These are phyloP conservation scores for Python bivittatus DNA, from an alignment of 2,113 vertebrate genomes.

Conservation along the genomic window DNA sequence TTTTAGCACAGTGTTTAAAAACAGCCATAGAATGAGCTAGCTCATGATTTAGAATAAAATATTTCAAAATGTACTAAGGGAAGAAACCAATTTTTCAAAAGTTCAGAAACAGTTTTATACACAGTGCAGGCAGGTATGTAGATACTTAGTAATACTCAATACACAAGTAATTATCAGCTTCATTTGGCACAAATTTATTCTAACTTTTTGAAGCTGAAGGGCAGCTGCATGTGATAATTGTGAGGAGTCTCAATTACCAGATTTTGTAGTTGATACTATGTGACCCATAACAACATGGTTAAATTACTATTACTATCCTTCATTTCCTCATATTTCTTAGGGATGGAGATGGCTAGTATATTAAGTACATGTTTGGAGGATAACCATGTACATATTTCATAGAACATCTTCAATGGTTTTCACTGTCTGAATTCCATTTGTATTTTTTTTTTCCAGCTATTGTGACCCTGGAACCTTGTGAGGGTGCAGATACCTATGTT, in stretches of 20 bases:
- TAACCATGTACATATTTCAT: not conserved
- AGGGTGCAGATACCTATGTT: slow-evolving; percentile 92
- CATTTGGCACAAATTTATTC: no score
- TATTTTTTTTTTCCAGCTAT: slow-evolving; percentile 52
- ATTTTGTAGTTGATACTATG: not conserved
- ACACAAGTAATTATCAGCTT: no score
- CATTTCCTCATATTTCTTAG: not conserved
- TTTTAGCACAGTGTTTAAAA: not conserved
- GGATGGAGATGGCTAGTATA: not conserved
- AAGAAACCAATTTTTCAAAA: not conserved
- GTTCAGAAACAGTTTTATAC: not conserved
- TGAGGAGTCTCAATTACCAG: not conserved
- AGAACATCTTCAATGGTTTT: not conserved
- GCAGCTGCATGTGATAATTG: not conserved
- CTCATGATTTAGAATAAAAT: not conserved
- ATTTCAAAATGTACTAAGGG: not conserved
- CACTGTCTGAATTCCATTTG: not conserved
- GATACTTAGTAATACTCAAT: not conserved
- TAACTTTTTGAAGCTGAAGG: not conserved
- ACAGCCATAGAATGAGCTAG: not conserved
- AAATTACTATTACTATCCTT: not conserved
- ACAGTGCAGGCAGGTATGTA: not conserved
- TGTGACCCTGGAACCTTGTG: slow-evolving; percentile 92
- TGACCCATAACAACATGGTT: not conserved
- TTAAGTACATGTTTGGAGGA: not conserved